Evolutionary conservation across 2,797 vertebrate genomes (phyloP), one percentile per base, ranked within the genome.

Genomic region (Rhinophrynus dorsalis): DNA sequence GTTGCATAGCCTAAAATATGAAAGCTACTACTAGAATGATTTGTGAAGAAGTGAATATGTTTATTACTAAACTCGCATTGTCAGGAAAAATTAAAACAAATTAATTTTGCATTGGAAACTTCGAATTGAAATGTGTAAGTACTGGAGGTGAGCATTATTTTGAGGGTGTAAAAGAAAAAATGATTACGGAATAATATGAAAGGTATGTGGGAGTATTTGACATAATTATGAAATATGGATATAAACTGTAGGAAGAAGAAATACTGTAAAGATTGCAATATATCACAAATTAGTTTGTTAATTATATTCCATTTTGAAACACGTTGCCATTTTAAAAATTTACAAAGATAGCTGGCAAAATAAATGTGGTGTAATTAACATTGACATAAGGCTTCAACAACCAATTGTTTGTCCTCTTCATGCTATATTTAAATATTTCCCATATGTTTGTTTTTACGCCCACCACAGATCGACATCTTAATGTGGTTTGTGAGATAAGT

Each of bases 291-390:
- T 3, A 21, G 26, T 32, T 21, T 60, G 40, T 32, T 45, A 30
- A 32, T 45, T 60, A 26, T 60, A 21, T 58, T 58, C 20, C 12
- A 15, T 40, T 40, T 24, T 27, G 12, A 24, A 42, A 59, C 37
- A 59, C 18, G 26, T 59, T 27, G 23, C 56, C 21, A 44, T 59
- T 59, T 18, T 13, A 60, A 17, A 60, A 29, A 60, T 30, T 60
- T 60, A 45, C 57, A 45, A 32, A 18, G 9, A 37, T 20, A 29
- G 11, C 27, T 45, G 57, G 26, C 38, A 60, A 30, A 45, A n/a
- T 4, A 58, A 58, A 40, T 32, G 18, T 45, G 42, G n/a, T 18
- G 29, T 56, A 56, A 56, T 56, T 18, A 27, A 45, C 24, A 5
- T 8, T 29, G 24, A 59, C 21, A 42, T 26, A 59, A 9, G 51